phyloP scores from a whole-genome alignment of 2,797 vertebrate genomes.

The Pampus argenteus region DNA sequence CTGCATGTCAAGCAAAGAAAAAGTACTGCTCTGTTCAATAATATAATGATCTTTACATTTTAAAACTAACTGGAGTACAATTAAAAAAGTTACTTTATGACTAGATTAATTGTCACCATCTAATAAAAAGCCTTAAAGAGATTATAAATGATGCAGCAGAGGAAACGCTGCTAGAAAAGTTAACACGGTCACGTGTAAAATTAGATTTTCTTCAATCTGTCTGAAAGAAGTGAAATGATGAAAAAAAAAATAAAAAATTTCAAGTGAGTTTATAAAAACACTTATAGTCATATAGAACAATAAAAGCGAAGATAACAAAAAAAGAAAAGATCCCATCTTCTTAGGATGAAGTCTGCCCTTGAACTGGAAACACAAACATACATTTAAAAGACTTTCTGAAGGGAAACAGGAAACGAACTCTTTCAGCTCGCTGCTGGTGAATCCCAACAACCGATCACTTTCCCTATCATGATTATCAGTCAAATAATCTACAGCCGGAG shows the following conservation, averaged over 20 bases:
- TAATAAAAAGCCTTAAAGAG: no score
- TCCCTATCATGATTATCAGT: neutral
- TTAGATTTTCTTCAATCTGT: no score
- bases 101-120: no score
- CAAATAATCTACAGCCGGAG: neutral
- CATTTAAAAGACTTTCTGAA: conserved; percentile 22
- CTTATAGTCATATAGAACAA: conserved; percentile 1
- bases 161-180: neutral
- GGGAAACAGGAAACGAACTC: conserved; percentile 41
- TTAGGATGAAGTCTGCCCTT: neutral
- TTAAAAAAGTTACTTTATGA: no score
- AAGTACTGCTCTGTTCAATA: neutral
- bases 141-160: no score
- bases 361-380: conserved; percentile 41
- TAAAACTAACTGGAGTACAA: neutral
- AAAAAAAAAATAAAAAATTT: neutral
- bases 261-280: conserved; percentile 17
- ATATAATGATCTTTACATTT: neutral
- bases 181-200: neutral
- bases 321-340: conserved; percentile 7
- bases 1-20: neutral
- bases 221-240: neutral
- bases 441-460: neutral
- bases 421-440: conserved; percentile 21
- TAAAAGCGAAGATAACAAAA: conserved; percentile 4